These are phyloP conservation scores for Stylophora pistillata DNA, from an alignment of 64 coral and sea anemone genomes.

Conservation along the genomic window DNA sequence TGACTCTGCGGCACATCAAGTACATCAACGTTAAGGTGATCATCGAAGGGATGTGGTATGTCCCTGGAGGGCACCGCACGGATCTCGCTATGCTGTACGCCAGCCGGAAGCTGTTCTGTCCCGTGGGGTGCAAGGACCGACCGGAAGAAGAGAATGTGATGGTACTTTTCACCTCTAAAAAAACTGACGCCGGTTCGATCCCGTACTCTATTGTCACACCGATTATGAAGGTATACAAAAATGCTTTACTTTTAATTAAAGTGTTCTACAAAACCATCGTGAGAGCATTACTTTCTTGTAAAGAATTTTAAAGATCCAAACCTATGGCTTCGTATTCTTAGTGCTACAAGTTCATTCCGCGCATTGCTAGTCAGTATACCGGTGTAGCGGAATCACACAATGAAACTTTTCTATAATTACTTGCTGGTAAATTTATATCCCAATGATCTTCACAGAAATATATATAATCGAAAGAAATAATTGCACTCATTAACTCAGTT, in stretches of 20 bases:
- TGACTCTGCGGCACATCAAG: not conserved
- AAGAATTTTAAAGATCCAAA: too few relatives aligned
- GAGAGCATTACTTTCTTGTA: too few relatives aligned
- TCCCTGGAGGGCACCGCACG: conserved; percentile 12
- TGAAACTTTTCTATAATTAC: too few relatives aligned
- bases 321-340: too few relatives aligned
- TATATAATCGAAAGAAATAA: too few relatives aligned
- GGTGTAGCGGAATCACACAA: too few relatives aligned
- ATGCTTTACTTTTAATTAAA: not conserved
- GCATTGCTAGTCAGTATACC: too few relatives aligned
- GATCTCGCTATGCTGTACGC: conserved; percentile 32
- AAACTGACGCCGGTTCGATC: not conserved
- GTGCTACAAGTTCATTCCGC: too few relatives aligned
- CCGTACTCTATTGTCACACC: not conserved
- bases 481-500: too few relatives aligned
- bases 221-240: conserved; percentile 1
- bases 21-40: not conserved
- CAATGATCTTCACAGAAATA: too few relatives aligned
- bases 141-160: not conserved
- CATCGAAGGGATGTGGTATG: not conserved
- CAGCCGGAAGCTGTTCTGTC: not conserved
- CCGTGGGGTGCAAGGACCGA: not conserved
- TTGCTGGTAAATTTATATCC: too few relatives aligned
- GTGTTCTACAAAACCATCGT: too few relatives aligned
- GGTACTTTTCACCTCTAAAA: conserved; percentile 16